Percentiles rank a stretch among this genome's conserved stretches.
phyloP scores from a whole-genome alignment of 2,888 invertebrate genomes.

The Lepidonotus clava region DNA sequence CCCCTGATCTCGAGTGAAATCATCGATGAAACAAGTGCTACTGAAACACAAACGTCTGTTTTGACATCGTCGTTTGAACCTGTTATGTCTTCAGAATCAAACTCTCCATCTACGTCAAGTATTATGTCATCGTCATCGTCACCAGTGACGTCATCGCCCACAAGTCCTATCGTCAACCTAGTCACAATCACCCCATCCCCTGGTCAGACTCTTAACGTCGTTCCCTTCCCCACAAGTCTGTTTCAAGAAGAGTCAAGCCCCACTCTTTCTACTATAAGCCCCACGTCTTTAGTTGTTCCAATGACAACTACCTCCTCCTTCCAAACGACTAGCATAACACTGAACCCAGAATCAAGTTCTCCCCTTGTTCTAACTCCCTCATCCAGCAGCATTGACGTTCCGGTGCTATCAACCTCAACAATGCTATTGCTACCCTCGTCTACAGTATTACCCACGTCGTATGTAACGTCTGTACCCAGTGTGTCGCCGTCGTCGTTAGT shows the following conservation, averaged over 20 bases:
- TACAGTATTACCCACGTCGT: too few relatives aligned
- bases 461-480: too few relatives aligned
- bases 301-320: neutral
- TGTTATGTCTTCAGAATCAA: neutral
- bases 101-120: neutral
- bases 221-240: neutral
- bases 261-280: too few relatives aligned
- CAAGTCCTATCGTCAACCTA: neutral
- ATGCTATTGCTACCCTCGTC: too few relatives aligned
- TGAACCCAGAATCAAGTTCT: neutral
- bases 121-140: neutral
- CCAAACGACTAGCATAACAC: neutral
- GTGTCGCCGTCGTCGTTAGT: too few relatives aligned
- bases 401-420: too few relatives aligned
- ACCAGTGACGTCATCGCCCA: neutral
- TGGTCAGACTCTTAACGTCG: constrained; percentile 6
- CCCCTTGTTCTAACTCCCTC: neutral
- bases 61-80: too few relatives aligned
- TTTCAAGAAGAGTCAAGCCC: neutral
- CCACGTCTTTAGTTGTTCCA: too few relatives aligned
- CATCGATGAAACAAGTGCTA: too few relatives aligned
- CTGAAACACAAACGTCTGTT: too few relatives aligned
- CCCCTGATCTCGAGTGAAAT: too few relatives aligned
- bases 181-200: neutral
- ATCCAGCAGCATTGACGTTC: neutral